These are phyloP conservation scores for Malthinus flaveolus DNA, from an alignment of 2,888 invertebrate species.

Conservation along the genomic window DNA sequence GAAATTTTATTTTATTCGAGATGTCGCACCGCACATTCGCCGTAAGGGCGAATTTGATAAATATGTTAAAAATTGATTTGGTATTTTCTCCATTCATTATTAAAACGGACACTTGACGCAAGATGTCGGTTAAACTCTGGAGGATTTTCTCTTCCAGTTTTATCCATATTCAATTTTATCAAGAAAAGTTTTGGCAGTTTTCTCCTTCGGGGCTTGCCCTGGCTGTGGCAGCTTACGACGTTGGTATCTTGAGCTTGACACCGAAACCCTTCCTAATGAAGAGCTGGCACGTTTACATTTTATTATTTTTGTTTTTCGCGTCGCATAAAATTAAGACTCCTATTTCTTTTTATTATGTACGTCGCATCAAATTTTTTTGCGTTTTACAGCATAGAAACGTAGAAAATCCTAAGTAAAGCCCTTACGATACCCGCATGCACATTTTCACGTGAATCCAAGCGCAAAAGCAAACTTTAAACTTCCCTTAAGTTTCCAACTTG, in stretches of 20 bases:
- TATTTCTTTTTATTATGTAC: not conserved
- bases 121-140: conserved; percentile 40
- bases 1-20: not conserved
- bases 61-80: conserved; percentile 12
- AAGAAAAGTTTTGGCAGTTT: conserved; percentile 48
- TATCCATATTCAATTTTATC: conserved; percentile 54
- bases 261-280: conserved; percentile 13
- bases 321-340: not conserved
- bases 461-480: conserved; percentile 54
- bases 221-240: conserved; percentile 34
- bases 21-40: not conserved
- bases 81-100: conserved; percentile 35
- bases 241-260: conserved; percentile 28
- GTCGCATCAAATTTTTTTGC: conserved; percentile 17
- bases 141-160: conserved; percentile 48
- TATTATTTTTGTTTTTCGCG: not conserved
- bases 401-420: conserved; percentile 21
- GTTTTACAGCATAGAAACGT: not conserved
- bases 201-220: conserved; percentile 39
- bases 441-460: conserved; percentile 52
- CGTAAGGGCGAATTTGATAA: too few relatives aligned
- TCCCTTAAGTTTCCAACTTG: conserved; percentile 34
- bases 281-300: conserved; percentile 1
- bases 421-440: conserved; percentile 45
- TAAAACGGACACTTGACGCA: conserved; percentile 41